phyloP scores from a whole-genome alignment of 2,888 invertebrate species.

The Hecatera dysodea region DNA sequence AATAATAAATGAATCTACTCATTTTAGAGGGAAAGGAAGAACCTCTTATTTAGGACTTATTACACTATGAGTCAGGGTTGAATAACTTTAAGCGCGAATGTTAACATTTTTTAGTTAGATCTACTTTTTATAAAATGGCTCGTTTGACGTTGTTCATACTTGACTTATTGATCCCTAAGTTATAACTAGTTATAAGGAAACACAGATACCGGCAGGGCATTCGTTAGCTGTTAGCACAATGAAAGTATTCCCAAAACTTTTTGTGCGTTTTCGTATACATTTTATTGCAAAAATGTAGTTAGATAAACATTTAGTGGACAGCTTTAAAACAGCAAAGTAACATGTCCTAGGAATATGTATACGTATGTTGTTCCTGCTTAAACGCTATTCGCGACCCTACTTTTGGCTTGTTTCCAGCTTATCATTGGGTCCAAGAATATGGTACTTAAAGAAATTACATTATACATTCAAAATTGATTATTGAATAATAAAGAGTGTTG shows the following conservation, averaged over 20 bases:
- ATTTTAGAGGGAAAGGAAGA: conserved; percentile 83
- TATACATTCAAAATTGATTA: conserved; percentile 59
- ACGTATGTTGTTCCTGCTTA: conserved; percentile 39
- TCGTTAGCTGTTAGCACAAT: too few species aligned
- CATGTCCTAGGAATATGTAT: conserved; percentile 45
- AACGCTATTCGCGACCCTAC: conserved; percentile 77
- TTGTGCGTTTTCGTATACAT: too few species aligned
- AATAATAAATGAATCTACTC: conserved; percentile 89
- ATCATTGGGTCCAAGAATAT: conserved; percentile 73
- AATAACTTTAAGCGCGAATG: conserved; percentile 52
- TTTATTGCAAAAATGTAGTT: conserved; percentile 46
- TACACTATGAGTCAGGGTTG: conserved; percentile 79
- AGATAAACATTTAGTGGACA: conserved; percentile 39
- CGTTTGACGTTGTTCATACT: too few species aligned
- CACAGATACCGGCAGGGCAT: too few species aligned
- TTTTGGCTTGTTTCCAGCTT: conserved; percentile 81
- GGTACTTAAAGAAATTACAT: conserved; percentile 68
- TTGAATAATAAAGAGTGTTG: conserved; percentile 52
- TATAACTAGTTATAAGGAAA: too few species aligned
- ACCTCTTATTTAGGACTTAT: conserved; percentile 74
- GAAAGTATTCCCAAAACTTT: too few species aligned
- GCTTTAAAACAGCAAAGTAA: conserved; percentile 38
- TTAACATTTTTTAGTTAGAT: conserved; percentile 38
- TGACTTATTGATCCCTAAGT: too few species aligned
- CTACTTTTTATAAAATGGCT: conserved; percentile 29